phyloP scores from a whole-genome alignment of 2,888 invertebrate species.

The Platerodrilus igneus region DNA sequence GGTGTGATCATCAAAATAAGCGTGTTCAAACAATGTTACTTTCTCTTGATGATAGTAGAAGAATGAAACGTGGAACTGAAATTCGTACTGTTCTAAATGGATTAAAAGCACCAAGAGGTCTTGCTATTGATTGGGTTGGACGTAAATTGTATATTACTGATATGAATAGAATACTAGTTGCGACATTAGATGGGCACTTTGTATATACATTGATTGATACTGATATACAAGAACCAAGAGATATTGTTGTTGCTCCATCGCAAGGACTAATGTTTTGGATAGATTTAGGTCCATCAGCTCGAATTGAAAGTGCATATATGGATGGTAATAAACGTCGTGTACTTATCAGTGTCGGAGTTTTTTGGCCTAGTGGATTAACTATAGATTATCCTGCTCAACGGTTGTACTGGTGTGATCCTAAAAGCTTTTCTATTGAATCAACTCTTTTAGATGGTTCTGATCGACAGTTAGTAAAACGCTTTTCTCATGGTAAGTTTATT shows the following conservation, averaged over 20 bases:
- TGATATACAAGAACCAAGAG: slow-evolving; percentile 59
- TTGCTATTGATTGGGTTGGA: slow-evolving; percentile 69
- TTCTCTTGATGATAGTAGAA: slow-evolving; percentile 31
- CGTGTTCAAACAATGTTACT: slow-evolving; percentile 45
- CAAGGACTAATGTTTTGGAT: slow-evolving; percentile 72
- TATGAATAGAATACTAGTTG: slow-evolving; percentile 47
- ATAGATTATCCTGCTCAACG: slow-evolving; percentile 69
- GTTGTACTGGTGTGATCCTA: slow-evolving; percentile 82
- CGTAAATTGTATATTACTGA: slow-evolving; percentile 68
- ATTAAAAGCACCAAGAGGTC: slow-evolving; percentile 63
- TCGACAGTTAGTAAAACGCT: slow-evolving; percentile 56
- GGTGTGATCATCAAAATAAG: slow-evolving; percentile 50
- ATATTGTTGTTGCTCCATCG: slow-evolving; percentile 64
- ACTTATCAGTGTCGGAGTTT: slow-evolving; percentile 57
- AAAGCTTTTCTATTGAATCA: slow-evolving; percentile 67
- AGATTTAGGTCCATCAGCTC: slow-evolving; percentile 60
- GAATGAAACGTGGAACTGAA: slow-evolving; percentile 23
- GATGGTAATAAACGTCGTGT: slow-evolving; percentile 54
- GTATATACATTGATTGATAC: slow-evolving; percentile 53
- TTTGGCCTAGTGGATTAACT: slow-evolving; percentile 73
- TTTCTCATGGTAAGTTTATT: slow-evolving; percentile 48
- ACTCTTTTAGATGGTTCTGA: slow-evolving; percentile 64
- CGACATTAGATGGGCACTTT: slow-evolving; percentile 56
- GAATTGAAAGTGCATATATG: slow-evolving; percentile 61
- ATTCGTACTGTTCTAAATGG: slow-evolving; percentile 46